Percentiles rank a stretch among this genome's conserved stretches.
Conservation (phyloP, 2,888 invertebrate genomes). For the Cephus sareptanus region DNA sequence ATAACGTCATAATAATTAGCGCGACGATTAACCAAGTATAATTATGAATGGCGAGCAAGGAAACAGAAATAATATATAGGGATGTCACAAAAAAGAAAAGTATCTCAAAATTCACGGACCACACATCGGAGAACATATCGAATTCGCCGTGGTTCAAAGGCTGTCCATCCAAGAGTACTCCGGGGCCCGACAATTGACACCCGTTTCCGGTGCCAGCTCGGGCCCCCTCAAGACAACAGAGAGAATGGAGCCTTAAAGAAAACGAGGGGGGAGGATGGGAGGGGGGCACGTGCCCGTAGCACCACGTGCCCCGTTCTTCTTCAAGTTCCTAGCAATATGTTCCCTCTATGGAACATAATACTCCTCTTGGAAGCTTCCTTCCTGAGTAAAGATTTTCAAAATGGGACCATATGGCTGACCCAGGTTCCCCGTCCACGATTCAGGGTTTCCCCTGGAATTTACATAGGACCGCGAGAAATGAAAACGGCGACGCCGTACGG, state of each 20-base stretch:
- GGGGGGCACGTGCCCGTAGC: conserved; percentile 43
- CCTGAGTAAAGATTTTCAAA: conserved; percentile 27
- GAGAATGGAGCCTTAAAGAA: background rate
- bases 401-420: background rate
- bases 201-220: conserved; percentile 43
- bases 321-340: conserved; percentile 39
- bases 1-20: background rate
- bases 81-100: background rate
- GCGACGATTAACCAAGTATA: background rate
- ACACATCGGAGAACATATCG: background rate
- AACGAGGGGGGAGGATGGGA: background rate
- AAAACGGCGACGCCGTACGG: background rate
- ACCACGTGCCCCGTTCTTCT: conserved; percentile 40
- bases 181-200: conserved; percentile 50
- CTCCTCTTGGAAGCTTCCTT: conserved; percentile 49
- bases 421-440: background rate
- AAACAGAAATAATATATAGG: background rate
- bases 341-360: conserved; percentile 47
- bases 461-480: background rate
- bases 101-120: background rate
- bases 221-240: background rate
- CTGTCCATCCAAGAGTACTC: conserved; percentile 21
- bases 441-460: background rate
- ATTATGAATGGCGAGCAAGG: background rate
- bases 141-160: background rate